A percentile compares a stretch with the other conserved stretches of the same genome.
These are phyloP conservation scores for Tetanocera ferruginea DNA, from an alignment of 2,888 invertebrate genomes.

Conservation along the genomic window DNA sequence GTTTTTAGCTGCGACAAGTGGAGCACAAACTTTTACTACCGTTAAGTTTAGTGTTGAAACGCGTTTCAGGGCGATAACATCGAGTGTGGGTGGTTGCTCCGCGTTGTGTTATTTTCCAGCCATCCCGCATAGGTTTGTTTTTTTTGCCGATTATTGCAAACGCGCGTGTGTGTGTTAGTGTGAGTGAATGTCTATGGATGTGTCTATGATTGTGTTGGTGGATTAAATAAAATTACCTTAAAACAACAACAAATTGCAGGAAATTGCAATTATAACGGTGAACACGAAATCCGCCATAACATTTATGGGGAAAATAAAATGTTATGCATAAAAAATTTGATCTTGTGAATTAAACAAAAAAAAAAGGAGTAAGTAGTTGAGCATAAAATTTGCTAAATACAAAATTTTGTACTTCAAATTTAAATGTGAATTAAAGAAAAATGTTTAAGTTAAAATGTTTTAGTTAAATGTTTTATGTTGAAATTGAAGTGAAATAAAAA, in stretches of 20 bases:
- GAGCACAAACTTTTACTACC: background rate
- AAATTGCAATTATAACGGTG: background rate
- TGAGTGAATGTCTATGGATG: background rate
- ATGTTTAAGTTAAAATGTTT: no score
- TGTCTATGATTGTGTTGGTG: constrained; percentile 34
- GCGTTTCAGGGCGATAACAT: constrained; percentile 20
- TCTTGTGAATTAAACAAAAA: background rate
- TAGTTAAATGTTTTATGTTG: no score
- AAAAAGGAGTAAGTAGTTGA: no score
- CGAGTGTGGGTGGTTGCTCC: constrained; percentile 3
- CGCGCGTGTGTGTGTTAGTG: constrained; percentile 6
- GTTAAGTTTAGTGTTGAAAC: constrained; percentile 27
- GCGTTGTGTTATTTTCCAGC: background rate
- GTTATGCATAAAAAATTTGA: background rate
- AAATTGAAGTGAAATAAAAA: no score
- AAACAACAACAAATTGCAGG: constrained; percentile 17
- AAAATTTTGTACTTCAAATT: no score
- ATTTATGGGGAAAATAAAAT: background rate
- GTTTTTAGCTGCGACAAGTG: background rate
- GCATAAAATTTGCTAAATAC: no score
- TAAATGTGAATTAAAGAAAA: no score
- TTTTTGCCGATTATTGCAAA: background rate
- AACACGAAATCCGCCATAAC: background rate
- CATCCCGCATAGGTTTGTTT: background rate
- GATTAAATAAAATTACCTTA: background rate